Evolutionary conservation across 2,797 vertebrate genomes (phyloP).

Genomic region (Urophycis tenuis): DNA sequence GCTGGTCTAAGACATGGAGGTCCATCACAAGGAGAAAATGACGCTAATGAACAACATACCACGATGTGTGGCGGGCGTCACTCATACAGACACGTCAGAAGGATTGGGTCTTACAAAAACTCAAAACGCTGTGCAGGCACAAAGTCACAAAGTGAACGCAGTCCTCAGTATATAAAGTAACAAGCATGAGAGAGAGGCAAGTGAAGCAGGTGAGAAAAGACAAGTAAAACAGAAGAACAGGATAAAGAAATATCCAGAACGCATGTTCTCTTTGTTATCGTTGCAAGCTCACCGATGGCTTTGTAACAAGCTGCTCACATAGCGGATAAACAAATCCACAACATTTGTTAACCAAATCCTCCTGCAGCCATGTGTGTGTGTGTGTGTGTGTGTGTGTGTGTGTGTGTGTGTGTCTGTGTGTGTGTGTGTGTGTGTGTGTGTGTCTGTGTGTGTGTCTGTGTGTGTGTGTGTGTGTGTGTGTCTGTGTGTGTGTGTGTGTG

Average conservation of each 20-base stretch:
- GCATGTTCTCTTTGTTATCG: too few relatives aligned
- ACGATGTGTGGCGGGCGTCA: neutral
- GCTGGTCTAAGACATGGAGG: neutral
- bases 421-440: too few relatives aligned
- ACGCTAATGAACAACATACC: neutral
- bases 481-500: too few relatives aligned
- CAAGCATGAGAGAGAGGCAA: neutral
- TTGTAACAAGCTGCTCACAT: too few relatives aligned
- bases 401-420: too few relatives aligned
- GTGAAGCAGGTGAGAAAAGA: neutral
- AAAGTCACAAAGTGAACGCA: neutral
- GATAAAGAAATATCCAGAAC: neutral
- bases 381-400: too few relatives aligned
- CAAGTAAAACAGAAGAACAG: neutral
- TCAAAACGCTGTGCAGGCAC: neutral
- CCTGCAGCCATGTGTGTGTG: too few relatives aligned
- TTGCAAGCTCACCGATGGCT: too few relatives aligned
- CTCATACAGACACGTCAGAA: neutral
- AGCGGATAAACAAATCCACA: too few relatives aligned
- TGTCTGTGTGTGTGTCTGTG: too few relatives aligned
- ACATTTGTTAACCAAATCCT: too few relatives aligned
- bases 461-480: too few relatives aligned
- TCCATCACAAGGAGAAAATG: neutral
- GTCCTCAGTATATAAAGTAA: neutral
- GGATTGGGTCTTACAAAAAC: neutral